These are phyloP conservation scores for Telmatherina bonti DNA, from an alignment of 2,797 vertebrate genomes.

Conservation along the genomic window DNA sequence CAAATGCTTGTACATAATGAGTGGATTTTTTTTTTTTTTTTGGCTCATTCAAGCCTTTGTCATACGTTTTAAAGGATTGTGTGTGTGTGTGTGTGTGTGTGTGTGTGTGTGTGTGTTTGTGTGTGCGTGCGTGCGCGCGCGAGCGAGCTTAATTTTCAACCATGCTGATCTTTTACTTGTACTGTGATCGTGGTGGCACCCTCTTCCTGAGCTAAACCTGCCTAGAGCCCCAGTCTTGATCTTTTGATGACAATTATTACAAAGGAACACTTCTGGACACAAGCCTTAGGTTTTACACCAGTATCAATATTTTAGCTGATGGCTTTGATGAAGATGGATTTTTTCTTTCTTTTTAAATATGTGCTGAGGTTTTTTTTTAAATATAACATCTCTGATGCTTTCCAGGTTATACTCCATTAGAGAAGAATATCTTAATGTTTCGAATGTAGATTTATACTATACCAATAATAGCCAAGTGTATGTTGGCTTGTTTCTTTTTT, in stretches of 20 bases:
- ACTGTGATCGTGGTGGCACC: slow-evolving; percentile 60
- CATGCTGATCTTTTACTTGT: slow-evolving; percentile 54
- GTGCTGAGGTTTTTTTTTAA: slow-evolving; percentile 76
- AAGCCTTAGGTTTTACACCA: slow-evolving; percentile 57
- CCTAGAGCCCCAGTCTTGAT: slow-evolving; percentile 52
- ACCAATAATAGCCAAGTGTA: slow-evolving; percentile 86
- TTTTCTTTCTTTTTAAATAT: slow-evolving; percentile 57
- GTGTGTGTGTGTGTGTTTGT: too few relatives aligned
- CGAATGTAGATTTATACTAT: slow-evolving; percentile 91
- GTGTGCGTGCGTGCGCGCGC: slow-evolving; percentile 25
- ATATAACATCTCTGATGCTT: slow-evolving; percentile 87
- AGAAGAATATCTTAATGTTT: slow-evolving; percentile 85
- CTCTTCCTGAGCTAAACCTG: slow-evolving; percentile 49
- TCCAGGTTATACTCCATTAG: slow-evolving; percentile 87
- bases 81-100: too few relatives aligned
- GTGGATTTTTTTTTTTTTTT: slow-evolving; percentile 51
- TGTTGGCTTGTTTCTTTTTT: slow-evolving; percentile 85
- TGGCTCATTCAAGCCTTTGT: slow-evolving; percentile 60
- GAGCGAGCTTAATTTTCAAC: slow-evolving; percentile 41
- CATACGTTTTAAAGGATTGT: slow-evolving; percentile 47
- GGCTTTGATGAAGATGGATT: slow-evolving; percentile 71
- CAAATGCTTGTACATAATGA: slow-evolving; percentile 67
- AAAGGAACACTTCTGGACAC: slow-evolving; percentile 51
- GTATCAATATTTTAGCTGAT: slow-evolving; percentile 68
- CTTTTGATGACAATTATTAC: slow-evolving; percentile 52